These are phyloP conservation scores for Operophtera brumata DNA, from an alignment of 2,888 invertebrate species.

Conservation along the genomic window DNA sequence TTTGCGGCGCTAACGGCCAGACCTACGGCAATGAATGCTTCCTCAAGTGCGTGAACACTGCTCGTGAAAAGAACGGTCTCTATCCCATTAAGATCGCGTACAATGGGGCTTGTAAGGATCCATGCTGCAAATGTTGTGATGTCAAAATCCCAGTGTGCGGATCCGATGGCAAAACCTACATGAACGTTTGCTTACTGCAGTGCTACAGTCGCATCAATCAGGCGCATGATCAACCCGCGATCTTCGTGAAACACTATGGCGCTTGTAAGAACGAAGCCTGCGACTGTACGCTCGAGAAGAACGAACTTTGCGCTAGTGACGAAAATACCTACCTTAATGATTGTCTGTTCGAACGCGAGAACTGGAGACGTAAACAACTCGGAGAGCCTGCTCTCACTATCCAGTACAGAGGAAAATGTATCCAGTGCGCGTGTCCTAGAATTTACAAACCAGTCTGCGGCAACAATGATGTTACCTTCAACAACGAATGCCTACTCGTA, in stretches of 20 bases:
- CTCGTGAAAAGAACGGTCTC: constrained; percentile 16
- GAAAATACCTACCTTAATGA: constrained; percentile 41
- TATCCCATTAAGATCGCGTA: constrained; percentile 3
- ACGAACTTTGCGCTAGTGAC: constrained; percentile 43
- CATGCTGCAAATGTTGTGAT: constrained; percentile 29
- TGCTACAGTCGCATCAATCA: constrained; percentile 34
- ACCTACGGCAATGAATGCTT: constrained; percentile 84
- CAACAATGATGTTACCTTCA: constrained; percentile 35
- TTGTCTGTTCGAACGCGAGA: constrained; percentile 43
- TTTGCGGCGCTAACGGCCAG: constrained; percentile 85
- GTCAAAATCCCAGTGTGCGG: constrained; percentile 45
- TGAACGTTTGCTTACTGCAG: constrained; percentile 43
- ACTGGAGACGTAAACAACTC: constrained; percentile 33
- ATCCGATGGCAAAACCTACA: constrained; percentile 45
- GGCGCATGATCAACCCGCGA: constrained; percentile 21
- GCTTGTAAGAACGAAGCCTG: constrained; percentile 38
- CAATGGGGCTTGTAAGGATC: constrained; percentile 27
- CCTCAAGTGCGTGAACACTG: constrained; percentile 68
- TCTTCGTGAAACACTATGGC: constrained; percentile 26
- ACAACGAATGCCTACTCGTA: constrained; percentile 39
- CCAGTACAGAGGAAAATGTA: constrained; percentile 37
- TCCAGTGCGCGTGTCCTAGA: constrained; percentile 36
- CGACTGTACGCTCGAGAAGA: constrained; percentile 13
- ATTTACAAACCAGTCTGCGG: constrained; percentile 44
- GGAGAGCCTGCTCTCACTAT: constrained; percentile 27